A percentile compares a stretch with the other conserved stretches of the same genome.
phyloP scores from a whole-genome alignment of 2,113 vertebrate genomes.

The Choloepus hoffmanni region DNA sequence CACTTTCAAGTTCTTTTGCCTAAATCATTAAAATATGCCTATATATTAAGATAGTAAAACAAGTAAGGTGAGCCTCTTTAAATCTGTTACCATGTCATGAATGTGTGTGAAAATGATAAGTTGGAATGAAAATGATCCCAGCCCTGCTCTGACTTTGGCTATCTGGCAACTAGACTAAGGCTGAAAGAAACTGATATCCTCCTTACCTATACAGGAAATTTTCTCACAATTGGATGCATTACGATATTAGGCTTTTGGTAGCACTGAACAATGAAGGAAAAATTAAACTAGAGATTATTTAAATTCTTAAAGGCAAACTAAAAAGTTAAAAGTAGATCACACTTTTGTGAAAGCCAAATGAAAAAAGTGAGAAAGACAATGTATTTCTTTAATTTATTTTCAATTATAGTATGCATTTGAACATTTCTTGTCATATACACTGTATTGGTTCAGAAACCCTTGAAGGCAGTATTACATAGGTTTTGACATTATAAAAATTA shows the following conservation, averaged over 20 bases:
- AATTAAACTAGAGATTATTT: slow-evolving; percentile 42
- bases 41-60: neutral
- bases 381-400: slow-evolving; percentile 65
- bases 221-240: slow-evolving; percentile 25
- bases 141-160: neutral
- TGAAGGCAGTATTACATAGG: slow-evolving; percentile 74
- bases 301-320: neutral
- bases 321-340: slow-evolving; percentile 52
- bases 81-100: neutral
- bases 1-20: neutral
- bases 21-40: neutral
- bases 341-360: slow-evolving; percentile 54
- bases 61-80: neutral
- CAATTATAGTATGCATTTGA: slow-evolving; percentile 73
- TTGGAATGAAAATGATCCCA: slow-evolving; percentile 5
- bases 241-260: neutral
- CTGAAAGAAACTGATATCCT: slow-evolving; percentile 5
- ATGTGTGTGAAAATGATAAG: neutral
- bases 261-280: slow-evolving; percentile 23
- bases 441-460: slow-evolving; percentile 62
- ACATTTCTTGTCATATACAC: slow-evolving; percentile 69
- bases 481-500: slow-evolving; percentile 81
- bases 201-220: neutral
- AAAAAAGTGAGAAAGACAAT: slow-evolving; percentile 33
- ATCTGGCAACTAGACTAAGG: neutral